These are phyloP conservation scores for Papilio aristodemus DNA, from an alignment of 1,140 invertebrate genomes.

Conservation along the genomic window DNA sequence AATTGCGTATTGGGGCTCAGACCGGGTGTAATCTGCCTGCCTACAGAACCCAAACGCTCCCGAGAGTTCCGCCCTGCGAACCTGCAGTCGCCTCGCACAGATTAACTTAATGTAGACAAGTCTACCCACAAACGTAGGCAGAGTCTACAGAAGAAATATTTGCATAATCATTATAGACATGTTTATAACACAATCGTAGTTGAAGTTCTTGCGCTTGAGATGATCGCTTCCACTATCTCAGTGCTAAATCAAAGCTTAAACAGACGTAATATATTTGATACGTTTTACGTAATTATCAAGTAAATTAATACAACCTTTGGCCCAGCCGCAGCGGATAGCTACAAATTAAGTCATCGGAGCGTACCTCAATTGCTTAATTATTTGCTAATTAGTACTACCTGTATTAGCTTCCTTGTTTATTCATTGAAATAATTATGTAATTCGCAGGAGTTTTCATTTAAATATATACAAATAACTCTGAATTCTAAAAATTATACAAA, in stretches of 20 bases:
- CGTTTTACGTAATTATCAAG: neutral
- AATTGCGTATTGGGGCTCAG: constrained; percentile 75
- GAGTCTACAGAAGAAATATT: neutral
- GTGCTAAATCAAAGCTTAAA: too few relatives aligned
- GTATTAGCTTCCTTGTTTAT: neutral
- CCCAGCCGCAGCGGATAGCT: too few relatives aligned
- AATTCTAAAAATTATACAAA: too few relatives aligned
- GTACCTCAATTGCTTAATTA: neutral
- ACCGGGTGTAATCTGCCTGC: constrained; percentile 72
- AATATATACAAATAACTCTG: too few relatives aligned
- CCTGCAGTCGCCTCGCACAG: constrained; percentile 52
- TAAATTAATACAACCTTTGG: too few relatives aligned
- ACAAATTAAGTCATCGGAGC: constrained; percentile 8
- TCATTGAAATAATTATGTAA: neutral
- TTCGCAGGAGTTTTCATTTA: neutral
- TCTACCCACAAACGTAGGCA: neutral
- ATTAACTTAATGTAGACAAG: constrained; percentile 36
- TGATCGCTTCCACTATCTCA: too few relatives aligned
- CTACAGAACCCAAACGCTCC: constrained; percentile 63
- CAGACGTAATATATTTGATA: too few relatives aligned
- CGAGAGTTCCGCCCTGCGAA: constrained; percentile 52
- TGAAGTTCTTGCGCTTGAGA: too few relatives aligned
- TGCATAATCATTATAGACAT: neutral
- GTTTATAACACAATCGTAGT: too few relatives aligned
- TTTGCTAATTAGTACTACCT: neutral